Evolutionary conservation across 2,797 vertebrate genomes (phyloP).

Genomic region (Salmo trutta): DNA sequence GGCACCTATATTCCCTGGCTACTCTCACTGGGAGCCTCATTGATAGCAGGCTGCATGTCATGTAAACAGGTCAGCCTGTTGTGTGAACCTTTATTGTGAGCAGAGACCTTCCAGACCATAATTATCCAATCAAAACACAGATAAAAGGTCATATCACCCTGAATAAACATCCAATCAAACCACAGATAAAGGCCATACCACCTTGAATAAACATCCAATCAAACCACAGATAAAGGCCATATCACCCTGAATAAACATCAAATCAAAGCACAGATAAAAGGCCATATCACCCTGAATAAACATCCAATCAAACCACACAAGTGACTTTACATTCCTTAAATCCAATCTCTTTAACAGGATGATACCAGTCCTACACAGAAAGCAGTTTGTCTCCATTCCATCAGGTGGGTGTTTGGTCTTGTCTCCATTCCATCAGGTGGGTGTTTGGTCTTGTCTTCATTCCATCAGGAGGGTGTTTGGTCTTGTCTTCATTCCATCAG

Average conservation of each 20-base stretch:
- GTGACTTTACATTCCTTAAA: background rate
- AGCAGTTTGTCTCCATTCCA: no score
- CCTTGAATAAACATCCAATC: no score
- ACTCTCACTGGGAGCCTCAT: conserved; percentile 54
- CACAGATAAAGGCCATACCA: conserved; percentile 15
- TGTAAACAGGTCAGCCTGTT: conserved; percentile 64
- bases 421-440: no score
- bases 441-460: no score
- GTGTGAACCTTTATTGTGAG: conserved; percentile 64
- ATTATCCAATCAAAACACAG: conserved; percentile 64
- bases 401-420: no score
- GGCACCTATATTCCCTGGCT: conserved; percentile 48
- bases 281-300: conserved; percentile 36
- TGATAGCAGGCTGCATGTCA: conserved; percentile 67
- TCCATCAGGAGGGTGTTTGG: no score
- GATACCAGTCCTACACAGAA: background rate
- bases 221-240: no score
- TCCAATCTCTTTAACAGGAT: background rate
- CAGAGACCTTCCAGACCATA: conserved; percentile 56
- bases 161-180: conserved; percentile 56
- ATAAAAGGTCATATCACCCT: conserved; percentile 34
- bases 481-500: no score
- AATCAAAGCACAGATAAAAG: conserved; percentile 59
- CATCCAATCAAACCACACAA: conserved; percentile 50
- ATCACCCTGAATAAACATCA: conserved; percentile 47